Evolutionary conservation across 2,888 invertebrate genomes (phyloP), one percentile per base, ranked within the genome.

Genomic region (Microdon myrmicae): DNA sequence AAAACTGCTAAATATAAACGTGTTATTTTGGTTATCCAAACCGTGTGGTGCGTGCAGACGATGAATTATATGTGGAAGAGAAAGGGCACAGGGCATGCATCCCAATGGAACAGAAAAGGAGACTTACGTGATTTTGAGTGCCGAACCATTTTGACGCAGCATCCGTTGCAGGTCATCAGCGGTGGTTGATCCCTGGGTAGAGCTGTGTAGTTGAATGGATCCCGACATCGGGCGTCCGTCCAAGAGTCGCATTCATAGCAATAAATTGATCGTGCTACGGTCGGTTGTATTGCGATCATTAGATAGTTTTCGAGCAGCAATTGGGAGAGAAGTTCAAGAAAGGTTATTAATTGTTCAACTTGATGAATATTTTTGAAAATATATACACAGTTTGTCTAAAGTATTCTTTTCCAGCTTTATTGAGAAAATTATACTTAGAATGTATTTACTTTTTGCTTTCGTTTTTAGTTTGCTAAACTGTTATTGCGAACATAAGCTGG

Each of bases 231-330:
- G 14, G 87, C 85, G 82, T 95, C 94, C 64, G 90, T 90, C 90
- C 93, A 92, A 71, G 93, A 92, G 81, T 94, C 93, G 77, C 95
- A 95, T 81, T 95, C 94, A 82, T 94, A 95, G 81, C 95, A 95
- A 81, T 91, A 92, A 75, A 94, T 91, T 70, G 91, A 89, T 70
- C 92, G 88, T 69, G 92, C 94, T 94, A 84, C 26, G 26, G 48
- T 25, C 32, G 6, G n/a, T 28, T 28, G 6, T 10, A 28, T 34
- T 39, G 13, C 12, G 10, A 29, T 32, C 9, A 9, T 35, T 4
- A 23, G 22, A 26, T 25, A 41, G 10, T n/a, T 41, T 41, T 32
- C 17, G 31, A 35, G 20, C n/a, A 16, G 9, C 23, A 34, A 32
- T 23, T 35, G 22, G 23, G 13, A 31, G n/a, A 22, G 9, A 26